Conservation (phyloP, 1,140 invertebrate species). For the Helicoverpa armigera region DNA sequence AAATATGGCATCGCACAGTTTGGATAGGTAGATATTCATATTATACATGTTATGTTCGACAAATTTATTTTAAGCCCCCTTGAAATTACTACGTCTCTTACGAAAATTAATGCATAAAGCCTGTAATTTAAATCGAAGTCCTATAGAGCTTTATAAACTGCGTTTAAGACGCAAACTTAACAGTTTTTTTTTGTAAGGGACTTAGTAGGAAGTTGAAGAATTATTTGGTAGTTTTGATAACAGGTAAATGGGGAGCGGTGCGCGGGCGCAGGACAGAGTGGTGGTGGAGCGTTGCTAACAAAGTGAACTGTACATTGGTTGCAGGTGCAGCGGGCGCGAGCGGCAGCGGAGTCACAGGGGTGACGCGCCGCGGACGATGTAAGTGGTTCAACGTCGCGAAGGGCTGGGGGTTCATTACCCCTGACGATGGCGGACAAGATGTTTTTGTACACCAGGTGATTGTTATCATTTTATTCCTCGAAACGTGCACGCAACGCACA, state of each 20-base stretch:
- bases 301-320: constrained; percentile 54
- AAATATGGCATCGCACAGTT: too few species aligned
- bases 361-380: constrained; percentile 91
- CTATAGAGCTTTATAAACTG: too few species aligned
- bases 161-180: constrained; percentile 3
- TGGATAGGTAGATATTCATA: too few species aligned
- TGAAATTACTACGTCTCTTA: too few species aligned
- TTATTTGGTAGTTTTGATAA: constrained; percentile 22
- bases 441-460: constrained; percentile 96
- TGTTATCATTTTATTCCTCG: constrained; percentile 43
- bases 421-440: constrained; percentile 94
- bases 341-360: constrained; percentile 71
- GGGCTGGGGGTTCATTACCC: constrained; percentile 97
- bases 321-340: constrained; percentile 70
- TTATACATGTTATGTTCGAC: too few species aligned
- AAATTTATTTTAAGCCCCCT: too few species aligned
- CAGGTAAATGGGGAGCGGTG: constrained; percentile 28
- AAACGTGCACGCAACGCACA: constrained; percentile 14
- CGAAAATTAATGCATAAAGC: too few species aligned
- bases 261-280: constrained; percentile 10
- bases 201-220: constrained; percentile 32
- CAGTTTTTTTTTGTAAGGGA: not conserved
- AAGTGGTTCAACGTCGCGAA: constrained; percentile 98
- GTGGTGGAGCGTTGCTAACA: constrained; percentile 34
- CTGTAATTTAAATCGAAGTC: too few species aligned